Evolutionary conservation across 2,888 invertebrate species (phyloP).

Genomic region (Mallateleia sp.): DNA sequence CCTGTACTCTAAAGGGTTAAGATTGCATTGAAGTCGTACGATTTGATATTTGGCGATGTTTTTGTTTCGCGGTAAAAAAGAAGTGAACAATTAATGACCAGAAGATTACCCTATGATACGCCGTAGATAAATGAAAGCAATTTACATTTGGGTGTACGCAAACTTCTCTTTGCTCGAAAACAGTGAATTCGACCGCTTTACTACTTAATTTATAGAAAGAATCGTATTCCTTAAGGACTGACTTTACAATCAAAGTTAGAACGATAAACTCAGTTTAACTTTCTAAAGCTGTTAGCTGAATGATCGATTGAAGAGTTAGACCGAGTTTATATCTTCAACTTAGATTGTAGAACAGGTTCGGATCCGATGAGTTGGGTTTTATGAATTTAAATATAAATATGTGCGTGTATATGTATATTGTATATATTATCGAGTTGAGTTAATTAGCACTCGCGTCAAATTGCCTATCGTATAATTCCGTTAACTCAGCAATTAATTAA

Average conservation of each 20-base stretch:
- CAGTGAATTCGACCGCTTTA: slow-evolving; percentile 51
- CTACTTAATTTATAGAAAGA: slow-evolving; percentile 75
- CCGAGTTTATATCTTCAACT: slow-evolving; percentile 70
- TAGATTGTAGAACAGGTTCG: slow-evolving; percentile 51
- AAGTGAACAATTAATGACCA: slow-evolving; percentile 9
- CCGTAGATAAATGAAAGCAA: slow-evolving; percentile 27
- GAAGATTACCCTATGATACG: slow-evolving; percentile 4
- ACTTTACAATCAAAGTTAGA: slow-evolving; percentile 74
- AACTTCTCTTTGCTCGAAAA: slow-evolving; percentile 41
- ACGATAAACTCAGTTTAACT: slow-evolving; percentile 76
- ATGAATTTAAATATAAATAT: slow-evolving; percentile 66
- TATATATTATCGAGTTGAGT: slow-evolving; percentile 16
- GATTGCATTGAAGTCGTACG: too few species aligned
- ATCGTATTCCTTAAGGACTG: slow-evolving; percentile 63
- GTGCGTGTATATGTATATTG: too few species aligned
- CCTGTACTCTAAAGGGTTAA: too few species aligned
- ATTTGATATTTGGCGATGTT: too few species aligned
- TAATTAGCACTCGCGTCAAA: slow-evolving; percentile 13
- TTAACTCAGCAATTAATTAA: slow-evolving; percentile 19
- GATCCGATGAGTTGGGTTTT: slow-evolving; percentile 44
- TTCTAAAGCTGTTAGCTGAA: slow-evolving; percentile 70
- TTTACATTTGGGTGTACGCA: slow-evolving; percentile 29
- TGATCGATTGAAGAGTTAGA: slow-evolving; percentile 75
- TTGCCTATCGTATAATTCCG: slow-evolving; percentile 23
- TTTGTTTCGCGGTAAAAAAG: slow-evolving; percentile 47